These are phyloP conservation scores for Acutogordius australiensis DNA, from an alignment of 2,888 invertebrate genomes.

Conservation along the genomic window DNA sequence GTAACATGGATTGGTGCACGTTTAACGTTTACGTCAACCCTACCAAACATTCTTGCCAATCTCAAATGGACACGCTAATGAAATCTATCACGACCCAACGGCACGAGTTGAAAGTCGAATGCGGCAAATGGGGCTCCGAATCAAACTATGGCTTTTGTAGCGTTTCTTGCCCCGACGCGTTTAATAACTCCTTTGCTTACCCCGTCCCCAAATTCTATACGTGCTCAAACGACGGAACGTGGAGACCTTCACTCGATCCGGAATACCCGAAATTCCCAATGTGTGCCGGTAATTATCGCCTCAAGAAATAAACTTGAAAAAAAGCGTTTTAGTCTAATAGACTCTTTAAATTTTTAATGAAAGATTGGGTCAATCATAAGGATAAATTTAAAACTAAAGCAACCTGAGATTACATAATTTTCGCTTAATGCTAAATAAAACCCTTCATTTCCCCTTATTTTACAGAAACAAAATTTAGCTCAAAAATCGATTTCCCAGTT, in stretches of 20 bases:
- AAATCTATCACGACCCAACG: not conserved
- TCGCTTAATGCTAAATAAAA: too few species aligned
- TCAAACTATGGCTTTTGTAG: conserved; percentile 15
- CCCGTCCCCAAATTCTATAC: conserved; percentile 81
- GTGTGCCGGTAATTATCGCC: conserved; percentile 18
- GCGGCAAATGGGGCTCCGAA: conserved; percentile 2
- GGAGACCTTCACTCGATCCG: conserved; percentile 38
- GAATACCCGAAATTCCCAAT: conserved; percentile 19
- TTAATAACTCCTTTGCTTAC: conserved; percentile 39
- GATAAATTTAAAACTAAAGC: too few species aligned
- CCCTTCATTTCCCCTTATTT: too few species aligned
- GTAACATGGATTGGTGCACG: conserved; percentile 4
- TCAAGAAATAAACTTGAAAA: conserved; percentile 10
- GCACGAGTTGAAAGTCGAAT: conserved; percentile 1
- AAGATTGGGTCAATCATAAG: too few species aligned
- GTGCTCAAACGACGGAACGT: conserved; percentile 88
- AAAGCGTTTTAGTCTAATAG: not conserved
- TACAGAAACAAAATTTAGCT: too few species aligned
- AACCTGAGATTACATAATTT: too few species aligned
- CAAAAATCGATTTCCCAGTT: too few species aligned
- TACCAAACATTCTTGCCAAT: conserved; percentile 39
- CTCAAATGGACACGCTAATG: not conserved
- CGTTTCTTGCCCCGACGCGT: conserved; percentile 21
- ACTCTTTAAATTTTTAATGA: too few species aligned
- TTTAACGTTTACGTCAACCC: conserved; percentile 26